A percentile compares a stretch with the other conserved stretches of the same genome.
These are phyloP conservation scores for Cancer borealis DNA, from an alignment of 2,888 invertebrate genomes.

Conservation along the genomic window DNA sequence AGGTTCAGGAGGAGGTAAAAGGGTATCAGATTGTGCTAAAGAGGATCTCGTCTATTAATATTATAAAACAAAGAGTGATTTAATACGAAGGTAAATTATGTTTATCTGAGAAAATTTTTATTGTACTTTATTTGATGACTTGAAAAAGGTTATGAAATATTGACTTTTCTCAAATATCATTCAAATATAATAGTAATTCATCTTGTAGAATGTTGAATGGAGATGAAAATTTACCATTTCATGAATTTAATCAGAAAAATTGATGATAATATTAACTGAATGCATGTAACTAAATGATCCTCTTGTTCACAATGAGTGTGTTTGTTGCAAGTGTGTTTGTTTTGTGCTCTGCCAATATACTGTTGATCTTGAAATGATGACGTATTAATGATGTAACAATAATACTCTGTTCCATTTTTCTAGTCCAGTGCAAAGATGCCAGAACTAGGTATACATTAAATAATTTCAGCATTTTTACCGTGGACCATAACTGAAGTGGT, in stretches of 20 bases:
- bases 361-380: constrained; percentile 3
- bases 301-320: background rate
- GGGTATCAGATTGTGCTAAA: background rate
- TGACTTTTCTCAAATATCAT: background rate
- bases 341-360: background rate
- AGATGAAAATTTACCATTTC: background rate
- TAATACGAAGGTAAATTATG: background rate
- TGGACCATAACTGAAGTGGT: constrained; percentile 11
- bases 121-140: background rate
- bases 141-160: background rate
- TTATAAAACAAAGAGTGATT: background rate
- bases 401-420: background rate
- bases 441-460: constrained; percentile 30
- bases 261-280: background rate
- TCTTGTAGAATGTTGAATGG: background rate
- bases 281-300: background rate
- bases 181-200: background rate
- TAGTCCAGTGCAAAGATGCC: background rate
- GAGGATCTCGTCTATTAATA: background rate
- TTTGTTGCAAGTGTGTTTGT: constrained; percentile 23
- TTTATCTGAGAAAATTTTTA: background rate
- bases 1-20: background rate
- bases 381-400: background rate
- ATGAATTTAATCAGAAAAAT: background rate
- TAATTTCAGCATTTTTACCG: background rate